phyloP scores from a whole-genome alignment of 2,888 invertebrate species.

The Polydrusus pterygomalis region DNA sequence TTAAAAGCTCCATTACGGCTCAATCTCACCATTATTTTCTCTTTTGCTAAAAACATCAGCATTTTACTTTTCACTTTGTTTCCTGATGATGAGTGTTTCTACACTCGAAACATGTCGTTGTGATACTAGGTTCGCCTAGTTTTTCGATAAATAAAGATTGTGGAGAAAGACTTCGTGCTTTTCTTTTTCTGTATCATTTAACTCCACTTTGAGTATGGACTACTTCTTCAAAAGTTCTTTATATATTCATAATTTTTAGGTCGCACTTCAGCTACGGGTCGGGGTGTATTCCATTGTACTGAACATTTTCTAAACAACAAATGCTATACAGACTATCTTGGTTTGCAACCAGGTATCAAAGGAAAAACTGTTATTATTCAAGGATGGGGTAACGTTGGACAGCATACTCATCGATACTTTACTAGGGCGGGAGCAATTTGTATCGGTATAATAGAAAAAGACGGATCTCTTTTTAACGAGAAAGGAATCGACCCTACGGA shows the following conservation, averaged over 20 bases:
- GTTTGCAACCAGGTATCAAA: constrained; percentile 91
- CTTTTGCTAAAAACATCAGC: too few relatives aligned
- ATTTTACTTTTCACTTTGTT: too few relatives aligned
- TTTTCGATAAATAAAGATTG: too few relatives aligned
- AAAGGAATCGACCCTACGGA: constrained; percentile 92
- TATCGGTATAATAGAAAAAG: constrained; percentile 92
- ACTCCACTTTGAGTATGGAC: too few relatives aligned
- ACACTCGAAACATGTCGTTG: too few relatives aligned
- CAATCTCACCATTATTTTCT: too few relatives aligned
- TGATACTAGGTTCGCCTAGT: too few relatives aligned
- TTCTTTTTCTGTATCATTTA: too few relatives aligned
- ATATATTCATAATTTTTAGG: constrained; percentile 24
- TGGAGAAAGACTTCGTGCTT: too few relatives aligned
- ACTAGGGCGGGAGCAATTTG: constrained; percentile 93
- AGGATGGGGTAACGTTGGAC: constrained; percentile 96
- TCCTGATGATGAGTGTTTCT: too few relatives aligned
- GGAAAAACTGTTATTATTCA: constrained; percentile 96
- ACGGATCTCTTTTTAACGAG: constrained; percentile 88
- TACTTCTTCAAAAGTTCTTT: too few relatives aligned
- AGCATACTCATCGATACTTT: constrained; percentile 79
- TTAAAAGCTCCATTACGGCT: too few relatives aligned
- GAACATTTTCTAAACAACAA: constrained; percentile 95
- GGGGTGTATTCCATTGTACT: constrained; percentile 93
- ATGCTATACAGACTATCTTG: constrained; percentile 94
- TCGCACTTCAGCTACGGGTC: constrained; percentile 94